Evolutionary conservation across 2,888 invertebrate species (phyloP), one percentile per base, ranked within the genome.

Genomic region (Plagodis dolabraria): DNA sequence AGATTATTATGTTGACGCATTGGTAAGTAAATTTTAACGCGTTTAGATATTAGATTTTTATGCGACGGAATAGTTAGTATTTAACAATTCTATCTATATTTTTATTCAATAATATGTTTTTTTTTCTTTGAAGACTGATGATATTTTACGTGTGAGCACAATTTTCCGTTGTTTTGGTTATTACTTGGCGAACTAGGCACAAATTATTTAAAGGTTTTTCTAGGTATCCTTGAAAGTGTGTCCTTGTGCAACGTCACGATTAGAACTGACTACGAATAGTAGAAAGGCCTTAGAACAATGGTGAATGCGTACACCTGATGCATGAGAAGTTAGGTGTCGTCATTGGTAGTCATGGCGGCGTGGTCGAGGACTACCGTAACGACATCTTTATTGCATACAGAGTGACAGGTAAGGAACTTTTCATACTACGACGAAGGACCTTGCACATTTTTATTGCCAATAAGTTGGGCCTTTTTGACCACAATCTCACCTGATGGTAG

Each of bases 221-320:
- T 38, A 8, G 45, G 22, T 35, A 33, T 43, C 22, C 22, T 35
- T 43, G 6, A 12, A 34, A 5, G 34, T 46, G 35, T 38, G 48
- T 53, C 53, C 42, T 53, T 46, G 50, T 36, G 10, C 53, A 52
- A 45, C 50, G 42, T 4, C 49, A 48, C 45, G 22, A 35, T 6
- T 47, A 9, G 42, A 5, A 59, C 59, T 59, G 53, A 7, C 34
- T 8, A 53, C 0, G n/a, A 36, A 11, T 6, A 11, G 12, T 12
- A 48, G 53, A 59, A 54, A 50, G 48, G 12, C 35, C 46, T 43
- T 11, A 12, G 43, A 12, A 43, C 43, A 43, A 42, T 43, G 12
- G 43, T 12, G 12, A 47, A 10, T 45, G 22, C 22, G 22, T 2
- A 54, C 59, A 47, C 42, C 10, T 54, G 38, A 51, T 50, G 50